Evolutionary conservation across 2,888 invertebrate species (phyloP).

Genomic region (Caenorhabditis imperialis): DNA sequence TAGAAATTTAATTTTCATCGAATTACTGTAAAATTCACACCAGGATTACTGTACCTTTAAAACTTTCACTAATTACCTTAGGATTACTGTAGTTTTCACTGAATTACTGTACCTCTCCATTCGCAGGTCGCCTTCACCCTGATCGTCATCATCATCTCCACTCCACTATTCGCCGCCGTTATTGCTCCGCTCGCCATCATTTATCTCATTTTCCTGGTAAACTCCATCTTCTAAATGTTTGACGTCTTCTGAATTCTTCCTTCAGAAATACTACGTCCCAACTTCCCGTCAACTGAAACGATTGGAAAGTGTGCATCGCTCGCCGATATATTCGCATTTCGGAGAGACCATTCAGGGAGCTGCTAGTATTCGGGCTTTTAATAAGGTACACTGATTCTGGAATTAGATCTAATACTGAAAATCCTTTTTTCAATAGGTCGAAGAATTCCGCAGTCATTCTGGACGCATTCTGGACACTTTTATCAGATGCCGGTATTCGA

Average conservation of each 20-base stretch:
- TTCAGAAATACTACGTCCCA: slow-evolving; percentile 91
- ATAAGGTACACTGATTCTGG: slow-evolving; percentile 43
- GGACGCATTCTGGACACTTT: slow-evolving; percentile 57
- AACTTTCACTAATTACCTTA: too few relatives aligned
- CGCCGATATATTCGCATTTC: slow-evolving; percentile 77
- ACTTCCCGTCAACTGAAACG: slow-evolving; percentile 86
- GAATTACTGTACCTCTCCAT: too few relatives aligned
- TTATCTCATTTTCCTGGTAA: slow-evolving; percentile 69
- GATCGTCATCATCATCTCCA: slow-evolving; percentile 70
- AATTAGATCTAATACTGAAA: neutral
- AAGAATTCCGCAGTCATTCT: slow-evolving; percentile 42
- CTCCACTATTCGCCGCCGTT: slow-evolving; percentile 72
- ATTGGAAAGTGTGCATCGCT: slow-evolving; percentile 71
- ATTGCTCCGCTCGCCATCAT: slow-evolving; percentile 67
- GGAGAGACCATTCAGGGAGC: slow-evolving; percentile 80
- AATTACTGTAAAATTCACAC: too few relatives aligned
- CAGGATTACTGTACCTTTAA: too few relatives aligned
- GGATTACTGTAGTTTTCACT: too few relatives aligned
- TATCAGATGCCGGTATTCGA: slow-evolving; percentile 66
- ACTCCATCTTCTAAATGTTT: too few relatives aligned
- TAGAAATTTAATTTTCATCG: too few relatives aligned
- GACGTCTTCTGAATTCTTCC: slow-evolving; percentile 3
- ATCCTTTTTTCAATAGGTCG: slow-evolving; percentile 15
- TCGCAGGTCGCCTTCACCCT: slow-evolving; percentile 67
- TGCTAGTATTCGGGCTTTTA: slow-evolving; percentile 78